phyloP scores from a whole-genome alignment of 2,888 invertebrate species.

The Trichopoda pennipes region DNA sequence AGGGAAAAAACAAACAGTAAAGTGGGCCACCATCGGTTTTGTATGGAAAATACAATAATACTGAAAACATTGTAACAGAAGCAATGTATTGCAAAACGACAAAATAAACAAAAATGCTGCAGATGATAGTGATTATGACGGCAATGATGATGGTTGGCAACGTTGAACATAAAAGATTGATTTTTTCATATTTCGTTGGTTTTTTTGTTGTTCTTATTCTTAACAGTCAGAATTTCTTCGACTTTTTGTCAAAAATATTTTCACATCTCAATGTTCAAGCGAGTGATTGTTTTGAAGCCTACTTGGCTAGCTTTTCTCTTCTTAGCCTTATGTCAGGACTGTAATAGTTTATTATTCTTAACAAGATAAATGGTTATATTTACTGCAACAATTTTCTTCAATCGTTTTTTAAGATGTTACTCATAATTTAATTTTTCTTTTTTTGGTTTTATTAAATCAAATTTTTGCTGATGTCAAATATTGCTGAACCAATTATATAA shows the following conservation, averaged over 20 bases:
- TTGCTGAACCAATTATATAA: too few species aligned
- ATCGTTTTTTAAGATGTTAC: too few species aligned
- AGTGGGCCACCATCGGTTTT: slow-evolving; percentile 6
- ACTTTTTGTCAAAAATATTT: not conserved
- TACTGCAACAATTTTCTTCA: too few species aligned
- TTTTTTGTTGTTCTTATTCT: too few species aligned
- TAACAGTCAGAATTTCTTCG: too few species aligned
- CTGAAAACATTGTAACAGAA: slow-evolving; percentile 11
- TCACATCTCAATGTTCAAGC: not conserved
- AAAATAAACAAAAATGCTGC: not conserved
- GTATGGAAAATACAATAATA: slow-evolving; percentile 29
- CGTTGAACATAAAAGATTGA: slow-evolving; percentile 44
- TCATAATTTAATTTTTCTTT: too few species aligned
- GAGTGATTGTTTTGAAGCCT: not conserved
- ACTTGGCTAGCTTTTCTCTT: too few species aligned
- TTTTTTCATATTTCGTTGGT: not conserved
- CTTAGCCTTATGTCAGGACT: too few species aligned
- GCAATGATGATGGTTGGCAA: not conserved
- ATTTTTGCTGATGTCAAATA: too few species aligned
- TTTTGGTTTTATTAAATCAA: too few species aligned
- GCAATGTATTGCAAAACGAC: slow-evolving; percentile 12
- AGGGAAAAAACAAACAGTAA: slow-evolving; percentile 14
- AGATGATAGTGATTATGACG: not conserved
- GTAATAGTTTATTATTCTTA: too few species aligned
- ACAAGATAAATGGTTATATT: too few species aligned